Conservation (phyloP, 2,888 invertebrate genomes). For the Eledona agricola region DNA sequence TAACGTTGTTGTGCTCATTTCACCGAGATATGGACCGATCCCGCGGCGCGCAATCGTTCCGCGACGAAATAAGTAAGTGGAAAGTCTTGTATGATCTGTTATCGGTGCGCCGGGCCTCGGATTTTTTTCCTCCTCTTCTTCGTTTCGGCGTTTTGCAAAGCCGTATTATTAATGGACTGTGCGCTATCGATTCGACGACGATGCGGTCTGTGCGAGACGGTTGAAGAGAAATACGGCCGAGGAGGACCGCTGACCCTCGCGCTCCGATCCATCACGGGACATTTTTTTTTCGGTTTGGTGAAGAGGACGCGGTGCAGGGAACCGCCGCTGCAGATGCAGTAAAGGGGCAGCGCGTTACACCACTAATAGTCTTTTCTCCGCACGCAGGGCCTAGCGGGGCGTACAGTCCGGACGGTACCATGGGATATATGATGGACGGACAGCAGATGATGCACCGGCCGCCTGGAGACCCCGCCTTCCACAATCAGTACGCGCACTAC, state of each 20-base stretch:
- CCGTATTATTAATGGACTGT: constrained; percentile 50
- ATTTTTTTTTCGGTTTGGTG: constrained; percentile 15
- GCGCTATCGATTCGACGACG: constrained; percentile 56
- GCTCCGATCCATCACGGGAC: constrained; percentile 65
- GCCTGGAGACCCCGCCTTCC: constrained; percentile 91
- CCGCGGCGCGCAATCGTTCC: constrained; percentile 48
- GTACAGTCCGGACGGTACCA: constrained; percentile 95
- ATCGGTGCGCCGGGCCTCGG: constrained; percentile 46
- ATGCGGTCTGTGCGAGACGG: constrained; percentile 65
- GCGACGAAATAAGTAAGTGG: constrained; percentile 59
- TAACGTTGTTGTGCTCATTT: constrained; percentile 56
- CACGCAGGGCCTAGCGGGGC: constrained; percentile 95
- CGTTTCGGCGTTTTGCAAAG: constrained; percentile 47
- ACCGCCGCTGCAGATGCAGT: constrained; percentile 44
- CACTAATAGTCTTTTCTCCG: constrained; percentile 84
- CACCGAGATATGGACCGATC: constrained; percentile 56
- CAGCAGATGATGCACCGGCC: constrained; percentile 98
- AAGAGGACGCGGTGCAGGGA: constrained; percentile 30
- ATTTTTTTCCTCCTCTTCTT: constrained; percentile 37
- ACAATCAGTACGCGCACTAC: constrained; percentile 92
- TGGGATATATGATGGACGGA: constrained; percentile 98
- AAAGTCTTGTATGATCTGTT: constrained; percentile 58
- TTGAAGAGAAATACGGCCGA: constrained; percentile 68
- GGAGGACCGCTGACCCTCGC: constrained; percentile 68
- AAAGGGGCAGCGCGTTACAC: constrained; percentile 67